Evolutionary conservation across 2,113 vertebrate genomes (phyloP).

Genomic region (Girardinichthys multiradiatus): DNA sequence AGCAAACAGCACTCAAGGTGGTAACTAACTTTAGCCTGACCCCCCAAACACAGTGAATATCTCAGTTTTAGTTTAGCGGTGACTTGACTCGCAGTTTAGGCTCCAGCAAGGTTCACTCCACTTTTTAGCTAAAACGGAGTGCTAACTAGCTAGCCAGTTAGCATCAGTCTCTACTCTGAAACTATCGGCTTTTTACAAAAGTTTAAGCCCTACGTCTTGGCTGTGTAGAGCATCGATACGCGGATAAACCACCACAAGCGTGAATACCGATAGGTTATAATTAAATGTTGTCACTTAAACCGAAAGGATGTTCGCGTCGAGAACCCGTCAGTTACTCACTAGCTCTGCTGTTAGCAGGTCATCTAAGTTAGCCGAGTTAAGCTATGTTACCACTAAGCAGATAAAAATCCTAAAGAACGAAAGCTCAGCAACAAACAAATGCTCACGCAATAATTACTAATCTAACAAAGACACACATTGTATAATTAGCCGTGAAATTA

Average conservation of each 20-base stretch:
- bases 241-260: too few relatives aligned
- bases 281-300: neutral
- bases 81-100: neutral
- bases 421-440: rapidly evolving
- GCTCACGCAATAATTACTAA: neutral
- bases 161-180: constrained; percentile 35
- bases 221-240: neutral
- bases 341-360: constrained; percentile 59
- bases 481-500: neutral
- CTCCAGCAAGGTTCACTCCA: neutral
- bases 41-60: neutral
- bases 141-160: constrained; percentile 59
- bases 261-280: neutral
- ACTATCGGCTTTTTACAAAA: neutral
- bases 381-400: constrained; percentile 9
- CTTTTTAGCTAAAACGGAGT: constrained; percentile 13
- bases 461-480: neutral
- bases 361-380: constrained; percentile 58
- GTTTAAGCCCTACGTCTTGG: neutral
- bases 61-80: neutral
- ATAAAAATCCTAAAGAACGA: neutral
- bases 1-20: neutral
- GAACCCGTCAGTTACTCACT: constrained; percentile 47
- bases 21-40: neutral
- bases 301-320: constrained; percentile 9